These are phyloP conservation scores for Pyrgilauda ruficollis DNA, from an alignment of 2,113 vertebrate species.

Conservation along the genomic window DNA sequence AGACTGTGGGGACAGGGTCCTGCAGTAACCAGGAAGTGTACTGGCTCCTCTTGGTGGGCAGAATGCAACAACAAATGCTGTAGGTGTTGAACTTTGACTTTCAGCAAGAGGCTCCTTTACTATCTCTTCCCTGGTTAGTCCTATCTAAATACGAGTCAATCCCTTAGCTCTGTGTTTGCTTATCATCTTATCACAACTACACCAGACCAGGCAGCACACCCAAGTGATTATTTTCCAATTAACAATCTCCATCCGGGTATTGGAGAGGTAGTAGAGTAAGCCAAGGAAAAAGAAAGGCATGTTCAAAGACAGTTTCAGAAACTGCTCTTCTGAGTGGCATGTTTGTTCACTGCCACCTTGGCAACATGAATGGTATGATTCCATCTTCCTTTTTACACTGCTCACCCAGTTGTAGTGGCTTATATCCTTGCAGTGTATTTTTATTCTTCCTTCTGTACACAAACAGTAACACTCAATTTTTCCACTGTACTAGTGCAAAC, in stretches of 20 bases:
- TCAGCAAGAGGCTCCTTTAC: background rate
- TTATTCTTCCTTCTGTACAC: background rate
- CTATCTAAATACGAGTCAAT: background rate
- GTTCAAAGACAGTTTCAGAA: background rate
- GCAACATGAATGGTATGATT: background rate
- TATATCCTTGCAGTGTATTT: background rate
- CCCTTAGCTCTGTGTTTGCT: background rate
- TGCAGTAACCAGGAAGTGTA: background rate
- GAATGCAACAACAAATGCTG: background rate
- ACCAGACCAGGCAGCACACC: background rate
- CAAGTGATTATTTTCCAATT: background rate
- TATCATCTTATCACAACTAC: background rate
- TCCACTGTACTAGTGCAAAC: background rate
- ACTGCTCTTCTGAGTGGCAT: background rate
- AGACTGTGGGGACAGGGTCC: background rate
- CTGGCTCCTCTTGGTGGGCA: background rate
- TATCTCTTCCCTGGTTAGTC: background rate
- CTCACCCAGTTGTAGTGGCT: background rate
- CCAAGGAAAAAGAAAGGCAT: background rate
- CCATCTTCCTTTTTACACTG: background rate
- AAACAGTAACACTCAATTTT: background rate
- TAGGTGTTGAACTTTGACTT: background rate
- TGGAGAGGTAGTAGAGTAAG: background rate
- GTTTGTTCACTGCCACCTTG: background rate
- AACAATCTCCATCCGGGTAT: background rate